Evolutionary conservation across 2,888 invertebrate genomes (phyloP), one percentile per base, ranked within the genome.

Genomic region (Cephus runcator): DNA sequence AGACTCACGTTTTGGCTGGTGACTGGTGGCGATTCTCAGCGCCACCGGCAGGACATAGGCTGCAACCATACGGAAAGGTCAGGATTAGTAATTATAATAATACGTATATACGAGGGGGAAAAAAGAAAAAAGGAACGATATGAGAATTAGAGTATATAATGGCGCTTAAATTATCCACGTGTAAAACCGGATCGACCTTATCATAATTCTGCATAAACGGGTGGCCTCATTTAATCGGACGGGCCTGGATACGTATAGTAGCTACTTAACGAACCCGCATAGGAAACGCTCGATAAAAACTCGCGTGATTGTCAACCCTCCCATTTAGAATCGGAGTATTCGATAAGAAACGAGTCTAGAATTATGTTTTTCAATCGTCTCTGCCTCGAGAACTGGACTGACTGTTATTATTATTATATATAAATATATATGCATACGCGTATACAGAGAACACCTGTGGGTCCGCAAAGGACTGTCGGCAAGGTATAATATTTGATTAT

Each of bases 211-310:
- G 69, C 78, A 76, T 69, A 75, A 71, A 71, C 71, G 71, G 31
- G 71, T 34, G 71, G 71, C 31, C 31, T 34, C 33, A 71, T 33
- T 33, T 33, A 71, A 71, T 71, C 15, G 33, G 34, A 71, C 71
- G 34, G 71, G 31, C 31, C 71, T 71, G 71, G 56, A 56, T 56
- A 56, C 15, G 56, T 56, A 56, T 56, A 56, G 56, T 0, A 77
- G 75, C 80, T 83, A 84, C 83, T 85, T 85, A 83, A 82, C 81
- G 79, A 80, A 77, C 86, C 86, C 86, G 85, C 85, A 86, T 85
- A 73, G 33, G 71, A 71, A 71, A 34, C 71, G 33, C 71, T 31
- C 31, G 71, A 71, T 71, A 71, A 71, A 71, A 71, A 71, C 34
- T 71, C 31, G 71, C 56, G 71, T 34, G 71, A 71, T 71, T 71